phyloP scores from a whole-genome alignment of 2,888 invertebrate genomes.

The Orthosia gothica region DNA sequence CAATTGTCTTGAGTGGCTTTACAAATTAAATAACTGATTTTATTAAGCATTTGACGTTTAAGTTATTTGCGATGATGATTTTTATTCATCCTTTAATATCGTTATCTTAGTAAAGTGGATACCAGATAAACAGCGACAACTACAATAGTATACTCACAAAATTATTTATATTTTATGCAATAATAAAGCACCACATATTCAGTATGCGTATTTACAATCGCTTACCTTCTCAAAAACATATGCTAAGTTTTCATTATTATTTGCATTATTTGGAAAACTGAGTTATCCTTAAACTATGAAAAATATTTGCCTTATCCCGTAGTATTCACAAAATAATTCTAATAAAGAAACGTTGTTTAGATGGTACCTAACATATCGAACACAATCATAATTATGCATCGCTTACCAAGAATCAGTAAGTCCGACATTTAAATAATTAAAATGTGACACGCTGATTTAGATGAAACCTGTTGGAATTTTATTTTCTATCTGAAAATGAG shows the following conservation, averaged over 20 bases:
- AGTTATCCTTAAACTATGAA: neutral
- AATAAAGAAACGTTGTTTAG: too few relatives aligned
- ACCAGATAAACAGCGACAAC: neutral
- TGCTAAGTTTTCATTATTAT: neutral
- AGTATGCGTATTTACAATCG: too few relatives aligned
- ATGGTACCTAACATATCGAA: too few relatives aligned
- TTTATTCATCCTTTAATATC: too few relatives aligned
- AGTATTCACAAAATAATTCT: too few relatives aligned
- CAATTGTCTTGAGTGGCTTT: constrained; percentile 6
- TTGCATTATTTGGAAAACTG: neutral
- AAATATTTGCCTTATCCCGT: neutral
- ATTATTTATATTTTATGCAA: too few relatives aligned
- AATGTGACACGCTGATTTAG: constrained; percentile 21
- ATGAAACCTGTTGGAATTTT: neutral
- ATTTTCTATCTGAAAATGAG: too few relatives aligned
- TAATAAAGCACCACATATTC: too few relatives aligned
- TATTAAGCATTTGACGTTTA: too few relatives aligned
- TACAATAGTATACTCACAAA: neutral
- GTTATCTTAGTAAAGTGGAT: neutral
- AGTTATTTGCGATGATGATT: too few relatives aligned
- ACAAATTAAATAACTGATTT: neutral
- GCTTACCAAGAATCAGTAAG: neutral
- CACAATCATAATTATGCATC: too few relatives aligned
- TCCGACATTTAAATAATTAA: constrained; percentile 5
- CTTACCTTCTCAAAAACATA: neutral